Conservation (phyloP, 2,797 vertebrate genomes). For the Oryzias dopingdopingensis region DNA sequence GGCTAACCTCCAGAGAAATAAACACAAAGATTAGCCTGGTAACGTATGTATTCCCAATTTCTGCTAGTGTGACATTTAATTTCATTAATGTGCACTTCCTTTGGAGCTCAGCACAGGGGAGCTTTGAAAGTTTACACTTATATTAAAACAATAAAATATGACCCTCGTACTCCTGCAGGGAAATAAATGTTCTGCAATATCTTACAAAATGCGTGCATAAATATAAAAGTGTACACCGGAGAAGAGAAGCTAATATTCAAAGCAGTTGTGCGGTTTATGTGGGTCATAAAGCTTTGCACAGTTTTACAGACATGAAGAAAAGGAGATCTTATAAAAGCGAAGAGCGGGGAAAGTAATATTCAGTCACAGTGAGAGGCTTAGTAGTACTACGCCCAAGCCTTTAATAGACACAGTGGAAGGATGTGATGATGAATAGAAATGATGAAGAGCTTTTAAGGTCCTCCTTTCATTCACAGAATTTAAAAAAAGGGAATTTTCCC, state of each 20-base stretch:
- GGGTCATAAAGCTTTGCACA: no score
- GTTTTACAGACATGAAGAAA: constrained; percentile 21
- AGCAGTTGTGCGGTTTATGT: not conserved
- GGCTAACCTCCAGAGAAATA: constrained; percentile 41
- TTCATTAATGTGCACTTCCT: constrained; percentile 17
- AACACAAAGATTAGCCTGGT: constrained; percentile 2
- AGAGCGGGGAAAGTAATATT: constrained; percentile 22
- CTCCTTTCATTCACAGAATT: no score
- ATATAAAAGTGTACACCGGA: constrained; percentile 3
- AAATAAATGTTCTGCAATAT: constrained; percentile 1
- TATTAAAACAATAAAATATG: constrained; percentile 1
- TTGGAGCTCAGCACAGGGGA: constrained; percentile 9
- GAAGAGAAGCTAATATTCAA: not conserved
- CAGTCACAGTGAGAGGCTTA: constrained; percentile 54
- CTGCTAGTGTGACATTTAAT: not conserved
- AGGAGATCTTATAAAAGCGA: constrained; percentile 24
- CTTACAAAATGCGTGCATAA: not conserved
- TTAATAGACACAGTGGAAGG: constrained; percentile 38
- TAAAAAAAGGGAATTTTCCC: no score
- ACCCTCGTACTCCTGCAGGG: not conserved
- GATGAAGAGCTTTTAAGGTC: not conserved
- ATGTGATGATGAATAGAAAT: constrained; percentile 11
- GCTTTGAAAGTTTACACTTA: constrained; percentile 5
- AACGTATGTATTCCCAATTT: constrained; percentile 18
- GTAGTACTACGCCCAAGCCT: constrained; percentile 42